Base-by-base conservation (phyloP, 2,797 vertebrate species). In the Epinephelus malabaricus region DNA sequence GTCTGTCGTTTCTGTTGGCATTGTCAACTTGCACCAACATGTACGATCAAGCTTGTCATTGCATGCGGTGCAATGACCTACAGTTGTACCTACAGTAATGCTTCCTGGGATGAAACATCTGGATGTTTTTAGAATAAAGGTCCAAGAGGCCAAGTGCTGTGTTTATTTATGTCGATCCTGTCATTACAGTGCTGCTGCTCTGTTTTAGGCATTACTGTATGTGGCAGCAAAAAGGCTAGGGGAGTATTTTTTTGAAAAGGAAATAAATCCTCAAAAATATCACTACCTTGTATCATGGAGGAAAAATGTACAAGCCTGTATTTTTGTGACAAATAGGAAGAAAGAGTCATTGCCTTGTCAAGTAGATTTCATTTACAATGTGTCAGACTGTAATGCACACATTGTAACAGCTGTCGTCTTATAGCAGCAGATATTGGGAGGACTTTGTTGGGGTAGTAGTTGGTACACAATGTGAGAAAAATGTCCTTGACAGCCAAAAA, bases 401-500 rank as follows among this genome's bases (percentile, higher is more conserved):
- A 51, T 2, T 69, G 51, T 13, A 47, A 63, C 60, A 73, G 38
- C 51, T 78, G 21, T 56, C 56, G 50, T 62, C 62, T 56, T 59
- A 50, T 2, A 69, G 18, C 17, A 49, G n/a, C 25, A 76, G 17
- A 50, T 6, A 50, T 38, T 51, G 18, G 45, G 30, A 40, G 51
- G 58, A 43, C 64, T 67, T 65, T 50, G 23, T 69, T 78, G 18
- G 62, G 73, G 58, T 17, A 51, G 25, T 45, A 58, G 40, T 63
- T 23, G 4, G 27, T 43, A 34, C 10, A 19, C 61, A 70, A 11
- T 55, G 59, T 6, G 27, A 30, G 12, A 50, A 67, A 71, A 15
- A 66, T 67, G 56, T 66, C 50, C 13, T 65, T 66, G 21, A 79
- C 43, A 64, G 17, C 12, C 27, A 65, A 56, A 75, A 47, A 50